Evolutionary conservation across 2,888 invertebrate genomes (phyloP).

Genomic region (Pecten maximus): DNA sequence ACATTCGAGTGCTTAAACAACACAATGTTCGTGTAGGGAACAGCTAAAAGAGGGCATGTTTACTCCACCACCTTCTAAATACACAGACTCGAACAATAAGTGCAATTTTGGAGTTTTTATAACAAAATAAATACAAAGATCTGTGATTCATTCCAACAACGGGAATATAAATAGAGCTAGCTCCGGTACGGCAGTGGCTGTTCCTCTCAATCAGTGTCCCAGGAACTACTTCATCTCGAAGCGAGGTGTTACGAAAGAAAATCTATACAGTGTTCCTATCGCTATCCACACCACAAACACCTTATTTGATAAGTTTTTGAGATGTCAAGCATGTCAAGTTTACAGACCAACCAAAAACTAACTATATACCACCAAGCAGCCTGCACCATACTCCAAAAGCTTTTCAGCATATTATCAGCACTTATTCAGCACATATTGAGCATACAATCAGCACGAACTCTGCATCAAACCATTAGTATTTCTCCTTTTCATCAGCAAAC

Average conservation of each 20-base stretch:
- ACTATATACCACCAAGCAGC: not conserved
- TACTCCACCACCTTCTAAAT: not conserved
- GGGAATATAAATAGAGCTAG: not conserved
- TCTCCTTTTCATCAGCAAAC: not conserved
- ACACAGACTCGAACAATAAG: not conserved
- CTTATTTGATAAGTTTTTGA: not conserved
- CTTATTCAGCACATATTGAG: not conserved
- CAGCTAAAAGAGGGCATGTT: not conserved
- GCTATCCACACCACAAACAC: not conserved
- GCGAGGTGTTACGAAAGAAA: not conserved
- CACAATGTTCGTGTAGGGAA: not conserved
- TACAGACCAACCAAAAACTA: conserved; percentile 7
- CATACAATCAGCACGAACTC: not conserved
- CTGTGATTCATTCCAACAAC: not conserved
- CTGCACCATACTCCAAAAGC: conserved; percentile 4
- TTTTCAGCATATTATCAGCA: not conserved
- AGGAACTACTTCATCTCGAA: not conserved
- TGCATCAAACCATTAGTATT: not conserved
- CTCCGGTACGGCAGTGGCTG: not conserved
- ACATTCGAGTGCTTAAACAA: not conserved
- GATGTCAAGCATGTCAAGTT: not conserved
- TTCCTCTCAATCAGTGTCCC: not conserved
- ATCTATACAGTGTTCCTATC: not conserved
- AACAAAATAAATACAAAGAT: not conserved
- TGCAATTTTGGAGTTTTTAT: not conserved